A percentile compares a stretch with the other conserved stretches of the same genome.
phyloP scores from a whole-genome alignment of 1,140 invertebrate species.

The Palaemon carinicauda region DNA sequence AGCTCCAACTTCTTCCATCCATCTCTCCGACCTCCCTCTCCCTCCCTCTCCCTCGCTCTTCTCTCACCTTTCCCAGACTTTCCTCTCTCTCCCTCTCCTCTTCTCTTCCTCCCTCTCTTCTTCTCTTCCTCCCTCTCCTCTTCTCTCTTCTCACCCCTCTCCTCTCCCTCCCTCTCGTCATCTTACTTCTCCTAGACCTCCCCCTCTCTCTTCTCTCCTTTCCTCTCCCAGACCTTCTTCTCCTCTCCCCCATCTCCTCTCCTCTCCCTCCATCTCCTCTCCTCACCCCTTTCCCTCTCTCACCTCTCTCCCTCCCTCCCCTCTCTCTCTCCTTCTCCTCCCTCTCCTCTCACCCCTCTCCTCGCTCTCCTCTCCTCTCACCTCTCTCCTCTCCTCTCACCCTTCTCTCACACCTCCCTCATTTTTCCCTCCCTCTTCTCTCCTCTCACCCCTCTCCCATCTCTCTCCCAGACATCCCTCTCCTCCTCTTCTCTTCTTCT shows the following conservation, averaged over 20 bases:
- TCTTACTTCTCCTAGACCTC: no score
- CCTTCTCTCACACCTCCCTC: not conserved
- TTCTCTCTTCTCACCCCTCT: not conserved
- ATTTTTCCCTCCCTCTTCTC: no score
- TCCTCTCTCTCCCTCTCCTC: not conserved
- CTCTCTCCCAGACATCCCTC: not conserved
- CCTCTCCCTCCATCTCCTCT: not conserved
- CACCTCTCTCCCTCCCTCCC: not conserved
- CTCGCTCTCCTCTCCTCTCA: not conserved
- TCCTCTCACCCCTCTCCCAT: not conserved
- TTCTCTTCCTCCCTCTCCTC: not conserved
- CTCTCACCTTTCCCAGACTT: no score
- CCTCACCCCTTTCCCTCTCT: no score
- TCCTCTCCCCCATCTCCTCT: not conserved
- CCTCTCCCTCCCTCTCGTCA: conserved; percentile 1
- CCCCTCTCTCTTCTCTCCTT: not conserved
- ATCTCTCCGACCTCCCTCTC: not conserved
- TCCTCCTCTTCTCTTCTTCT: not conserved
- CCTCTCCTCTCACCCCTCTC: not conserved
- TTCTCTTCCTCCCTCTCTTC: no score
- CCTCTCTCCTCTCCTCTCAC: not conserved
- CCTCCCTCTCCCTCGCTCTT: not conserved
- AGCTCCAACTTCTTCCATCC: not conserved
- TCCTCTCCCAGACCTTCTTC: not conserved
- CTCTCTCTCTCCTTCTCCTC: not conserved